phyloP scores from a whole-genome alignment of 2,113 vertebrate species.

The Pavo muticus region DNA sequence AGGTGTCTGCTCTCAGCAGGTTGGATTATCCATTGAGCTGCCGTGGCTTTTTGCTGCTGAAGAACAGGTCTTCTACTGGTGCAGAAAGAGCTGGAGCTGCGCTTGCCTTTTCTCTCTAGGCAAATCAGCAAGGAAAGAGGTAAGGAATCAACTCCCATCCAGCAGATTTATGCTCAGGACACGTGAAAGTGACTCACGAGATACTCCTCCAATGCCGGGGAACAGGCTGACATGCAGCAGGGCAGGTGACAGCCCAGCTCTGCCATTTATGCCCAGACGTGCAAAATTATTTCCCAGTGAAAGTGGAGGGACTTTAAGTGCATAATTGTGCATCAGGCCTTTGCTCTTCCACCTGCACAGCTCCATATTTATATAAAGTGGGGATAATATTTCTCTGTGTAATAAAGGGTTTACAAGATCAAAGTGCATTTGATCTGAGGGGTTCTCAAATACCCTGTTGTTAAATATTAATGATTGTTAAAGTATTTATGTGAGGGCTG shows the following conservation, averaged over 20 bases:
- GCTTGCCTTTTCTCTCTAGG: background rate
- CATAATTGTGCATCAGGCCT: background rate
- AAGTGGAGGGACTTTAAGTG: background rate
- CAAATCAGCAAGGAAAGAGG: background rate
- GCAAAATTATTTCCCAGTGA: background rate
- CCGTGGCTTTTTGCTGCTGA: background rate
- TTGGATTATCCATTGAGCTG: background rate
- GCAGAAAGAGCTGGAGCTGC: background rate
- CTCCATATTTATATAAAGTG: background rate
- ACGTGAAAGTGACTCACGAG: background rate
- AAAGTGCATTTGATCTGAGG: background rate
- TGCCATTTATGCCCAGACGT: accelerated
- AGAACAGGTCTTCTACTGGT: accelerated
- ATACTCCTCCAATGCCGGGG: background rate
- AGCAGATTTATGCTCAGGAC: background rate
- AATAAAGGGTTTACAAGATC: conserved; percentile 3
- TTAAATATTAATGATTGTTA: background rate
- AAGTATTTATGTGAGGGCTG: background rate
- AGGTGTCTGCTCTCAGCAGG: background rate
- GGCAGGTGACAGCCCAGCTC: background rate
- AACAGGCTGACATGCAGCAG: background rate
- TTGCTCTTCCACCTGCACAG: background rate
- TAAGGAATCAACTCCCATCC: background rate
- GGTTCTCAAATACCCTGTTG: background rate
- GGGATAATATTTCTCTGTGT: background rate